A percentile compares a stretch with the other conserved stretches of the same genome.
Conservation (phyloP, 2,888 invertebrate genomes). For the Eupeodes latifasciatus region DNA sequence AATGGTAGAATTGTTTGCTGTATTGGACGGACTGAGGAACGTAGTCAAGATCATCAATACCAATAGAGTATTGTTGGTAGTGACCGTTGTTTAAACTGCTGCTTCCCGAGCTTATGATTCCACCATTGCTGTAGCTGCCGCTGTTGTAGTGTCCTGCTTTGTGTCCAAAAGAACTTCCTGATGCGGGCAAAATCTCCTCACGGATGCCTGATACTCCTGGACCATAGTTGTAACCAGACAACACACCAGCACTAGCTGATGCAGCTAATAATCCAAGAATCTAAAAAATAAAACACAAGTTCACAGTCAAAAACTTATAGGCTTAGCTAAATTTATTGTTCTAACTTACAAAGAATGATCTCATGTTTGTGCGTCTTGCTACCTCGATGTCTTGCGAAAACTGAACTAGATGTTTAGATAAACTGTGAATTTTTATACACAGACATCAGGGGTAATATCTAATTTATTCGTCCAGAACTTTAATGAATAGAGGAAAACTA, state of each 20-base stretch:
- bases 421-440: slow-evolving; percentile 57
- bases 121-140: slow-evolving; percentile 2
- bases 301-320: too few relatives aligned
- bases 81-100: neutral
- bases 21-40: slow-evolving; percentile 56
- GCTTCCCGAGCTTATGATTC: neutral
- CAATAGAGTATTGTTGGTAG: slow-evolving; percentile 42
- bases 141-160: neutral
- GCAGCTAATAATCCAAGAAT: slow-evolving; percentile 40
- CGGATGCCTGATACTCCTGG: slow-evolving; percentile 23
- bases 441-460: neutral
- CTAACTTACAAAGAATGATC: slow-evolving; percentile 67
- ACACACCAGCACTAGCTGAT: slow-evolving; percentile 23
- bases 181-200: neutral
- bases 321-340: neutral
- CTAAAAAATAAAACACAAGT: neutral
- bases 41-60: slow-evolving; percentile 32
- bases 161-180: neutral
- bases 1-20: slow-evolving; percentile 80
- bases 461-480: slow-evolving; percentile 9
- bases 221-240: slow-evolving; percentile 40
- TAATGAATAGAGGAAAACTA: neutral
- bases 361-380: slow-evolving; percentile 58
- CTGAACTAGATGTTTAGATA: slow-evolving; percentile 33
- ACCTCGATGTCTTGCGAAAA: slow-evolving; percentile 39